phyloP scores from a whole-genome alignment of 1,140 invertebrate species.

The Pachyrhynchus sulphureomaculatus region DNA sequence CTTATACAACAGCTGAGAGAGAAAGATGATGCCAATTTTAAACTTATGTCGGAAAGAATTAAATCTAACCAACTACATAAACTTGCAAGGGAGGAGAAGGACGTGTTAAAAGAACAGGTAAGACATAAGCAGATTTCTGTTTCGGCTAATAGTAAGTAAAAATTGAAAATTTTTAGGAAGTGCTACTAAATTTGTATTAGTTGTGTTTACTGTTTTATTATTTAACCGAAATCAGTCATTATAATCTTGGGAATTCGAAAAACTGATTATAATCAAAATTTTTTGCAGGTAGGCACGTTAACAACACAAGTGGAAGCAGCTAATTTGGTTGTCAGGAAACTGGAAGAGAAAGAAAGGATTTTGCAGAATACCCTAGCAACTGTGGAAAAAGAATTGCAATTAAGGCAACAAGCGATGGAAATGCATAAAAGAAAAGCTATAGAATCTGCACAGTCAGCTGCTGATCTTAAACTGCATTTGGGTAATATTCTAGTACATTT shows the following conservation, averaged over 20 bases:
- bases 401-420: conserved; percentile 93
- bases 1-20: conserved; percentile 94
- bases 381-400: conserved; percentile 90
- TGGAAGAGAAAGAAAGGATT: conserved; percentile 96
- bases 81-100: conserved; percentile 90
- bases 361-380: conserved; percentile 90
- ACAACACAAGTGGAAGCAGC: conserved; percentile 80
- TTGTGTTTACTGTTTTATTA: too few relatives aligned
- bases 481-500: too few relatives aligned
- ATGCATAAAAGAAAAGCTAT: conserved; percentile 97
- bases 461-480: conserved; percentile 95
- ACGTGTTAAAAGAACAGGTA: conserved; percentile 86
- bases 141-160: too few relatives aligned
- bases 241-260: too few relatives aligned
- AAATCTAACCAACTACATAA: conserved; percentile 97
- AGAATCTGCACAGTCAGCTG: conserved; percentile 92
- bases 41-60: conserved; percentile 97
- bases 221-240: too few relatives aligned
- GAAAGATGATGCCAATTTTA: conserved; percentile 99
- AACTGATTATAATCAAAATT: too few relatives aligned
- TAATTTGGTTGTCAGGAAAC: conserved; percentile 88
- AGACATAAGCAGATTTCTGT: not conserved
- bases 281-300: conserved; percentile 38
- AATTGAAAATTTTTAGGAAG: too few relatives aligned
- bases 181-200: too few relatives aligned